Evolutionary conservation across 2,797 vertebrate species (phyloP).

Genomic region (Cryptoprocta ferox): DNA sequence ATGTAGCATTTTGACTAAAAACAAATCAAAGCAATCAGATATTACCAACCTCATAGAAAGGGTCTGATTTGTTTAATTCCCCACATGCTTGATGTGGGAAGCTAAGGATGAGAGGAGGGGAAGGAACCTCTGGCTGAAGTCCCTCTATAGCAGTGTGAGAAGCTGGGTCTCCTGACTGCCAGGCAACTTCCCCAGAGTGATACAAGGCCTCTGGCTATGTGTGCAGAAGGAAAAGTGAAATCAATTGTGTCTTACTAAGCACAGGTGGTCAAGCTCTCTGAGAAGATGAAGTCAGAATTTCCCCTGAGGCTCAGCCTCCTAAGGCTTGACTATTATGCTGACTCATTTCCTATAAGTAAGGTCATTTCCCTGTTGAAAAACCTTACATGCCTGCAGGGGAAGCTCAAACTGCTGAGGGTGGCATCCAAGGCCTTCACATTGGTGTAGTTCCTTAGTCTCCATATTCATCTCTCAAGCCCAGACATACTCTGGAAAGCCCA

Average conservation of each 20-base stretch:
- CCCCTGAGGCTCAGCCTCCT: not conserved
- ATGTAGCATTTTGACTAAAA: conserved; percentile 12
- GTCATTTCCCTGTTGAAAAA: conserved; percentile 55
- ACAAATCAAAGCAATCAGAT: not conserved
- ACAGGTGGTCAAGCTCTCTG: not conserved
- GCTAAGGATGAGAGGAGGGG: not conserved
- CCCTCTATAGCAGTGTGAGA: not conserved
- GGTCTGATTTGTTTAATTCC: not conserved
- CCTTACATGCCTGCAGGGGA: conserved; percentile 17
- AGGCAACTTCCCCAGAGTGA: not conserved
- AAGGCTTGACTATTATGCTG: conserved; percentile 5
- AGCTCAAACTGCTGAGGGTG: conserved; percentile 16
- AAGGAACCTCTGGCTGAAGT: not conserved
- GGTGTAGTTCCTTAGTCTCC: not conserved
- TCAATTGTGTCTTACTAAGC: not conserved
- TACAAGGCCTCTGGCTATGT: not conserved
- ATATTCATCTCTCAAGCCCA: not conserved
- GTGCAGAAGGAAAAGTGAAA: conserved; percentile 22
- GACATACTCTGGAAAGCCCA: not conserved
- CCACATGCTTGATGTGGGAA: not conserved
- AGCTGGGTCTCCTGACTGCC: not conserved
- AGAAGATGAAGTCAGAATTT: conserved; percentile 47
- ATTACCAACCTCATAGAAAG: not conserved
- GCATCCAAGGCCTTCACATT: not conserved
- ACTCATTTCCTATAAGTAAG: conserved; percentile 53